A percentile compares a stretch with the other conserved stretches of the same genome.
phyloP scores from a whole-genome alignment of 2,888 invertebrate species.

The Allolobophora icterica region DNA sequence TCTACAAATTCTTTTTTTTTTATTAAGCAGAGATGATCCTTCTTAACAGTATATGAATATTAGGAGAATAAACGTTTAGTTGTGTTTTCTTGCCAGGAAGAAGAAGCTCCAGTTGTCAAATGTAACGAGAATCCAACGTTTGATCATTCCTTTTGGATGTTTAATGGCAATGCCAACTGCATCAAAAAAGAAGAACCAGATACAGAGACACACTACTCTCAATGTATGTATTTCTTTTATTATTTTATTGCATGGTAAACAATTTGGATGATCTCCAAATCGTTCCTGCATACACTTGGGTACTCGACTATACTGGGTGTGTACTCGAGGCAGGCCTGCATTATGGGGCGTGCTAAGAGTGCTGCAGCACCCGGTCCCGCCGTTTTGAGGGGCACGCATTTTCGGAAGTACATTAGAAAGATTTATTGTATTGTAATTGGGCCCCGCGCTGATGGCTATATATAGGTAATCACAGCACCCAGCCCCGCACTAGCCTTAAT shows the following conservation, averaged over 20 bases:
- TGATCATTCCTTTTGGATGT: not conserved
- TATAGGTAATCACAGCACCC: too few species aligned
- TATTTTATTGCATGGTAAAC: not conserved
- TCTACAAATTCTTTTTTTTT: too few species aligned
- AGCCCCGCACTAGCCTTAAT: too few species aligned
- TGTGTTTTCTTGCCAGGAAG: not conserved
- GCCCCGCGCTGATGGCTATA: too few species aligned
- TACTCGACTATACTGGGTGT: not conserved
- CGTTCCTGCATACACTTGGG: not conserved
- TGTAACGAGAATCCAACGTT: not conserved
- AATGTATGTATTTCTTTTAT: not conserved
- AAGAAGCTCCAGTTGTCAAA: not conserved
- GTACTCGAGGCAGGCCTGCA: too few species aligned
- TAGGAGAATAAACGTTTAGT: not conserved
- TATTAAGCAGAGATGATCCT: too few species aligned
- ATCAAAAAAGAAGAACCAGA: not conserved
- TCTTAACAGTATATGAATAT: too few species aligned
- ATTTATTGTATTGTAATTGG: too few species aligned
- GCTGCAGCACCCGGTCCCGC: too few species aligned
- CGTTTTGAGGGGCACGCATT: too few species aligned
- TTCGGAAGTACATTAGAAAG: too few species aligned
- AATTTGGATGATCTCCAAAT: not conserved
- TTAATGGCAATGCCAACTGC: not conserved
- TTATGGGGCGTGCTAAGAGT: too few species aligned
- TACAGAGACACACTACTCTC: not conserved